phyloP scores from a whole-genome alignment of 1,140 invertebrate genomes.

The Antheraea mylitta region DNA sequence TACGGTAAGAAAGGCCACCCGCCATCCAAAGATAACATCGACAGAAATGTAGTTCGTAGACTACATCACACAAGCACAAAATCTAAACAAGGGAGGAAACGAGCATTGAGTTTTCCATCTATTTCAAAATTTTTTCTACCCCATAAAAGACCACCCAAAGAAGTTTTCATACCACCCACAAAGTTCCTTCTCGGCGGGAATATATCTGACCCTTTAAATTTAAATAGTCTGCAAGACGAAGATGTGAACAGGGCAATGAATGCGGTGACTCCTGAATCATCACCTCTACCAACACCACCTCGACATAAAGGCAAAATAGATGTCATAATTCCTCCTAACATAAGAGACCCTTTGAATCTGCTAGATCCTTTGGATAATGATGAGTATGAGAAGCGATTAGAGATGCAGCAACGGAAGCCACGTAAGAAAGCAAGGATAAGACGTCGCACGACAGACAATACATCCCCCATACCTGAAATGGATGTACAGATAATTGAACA shows the following conservation, averaged over 20 bases:
- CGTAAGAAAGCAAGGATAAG: conserved; percentile 80
- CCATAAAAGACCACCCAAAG: conserved; percentile 86
- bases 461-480: conserved; percentile 42
- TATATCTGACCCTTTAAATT: conserved; percentile 95
- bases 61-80: conserved; percentile 64
- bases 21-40: conserved; percentile 56
- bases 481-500: conserved; percentile 43
- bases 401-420: conserved; percentile 82
- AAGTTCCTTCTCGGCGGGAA: conserved; percentile 97
- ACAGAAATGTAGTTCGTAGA: conserved; percentile 60
- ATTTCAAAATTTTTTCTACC: conserved; percentile 81
- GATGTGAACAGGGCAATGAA: conserved; percentile 92
- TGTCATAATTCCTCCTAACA: conserved; percentile 95
- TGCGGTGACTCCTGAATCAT: conserved; percentile 92
- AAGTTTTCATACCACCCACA: conserved; percentile 89
- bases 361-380: conserved; percentile 89
- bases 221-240: conserved; percentile 95
- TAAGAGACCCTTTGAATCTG: conserved; percentile 93
- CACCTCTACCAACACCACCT: conserved; percentile 92
- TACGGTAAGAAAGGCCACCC: conserved; percentile 68
- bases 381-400: conserved; percentile 88
- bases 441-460: conserved; percentile 80
- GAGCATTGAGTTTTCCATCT: conserved; percentile 70
- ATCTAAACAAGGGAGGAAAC: conserved; percentile 68
- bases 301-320: conserved; percentile 90